phyloP scores from a whole-genome alignment of 2,888 invertebrate species.

The Protophormia terraenovae region DNA sequence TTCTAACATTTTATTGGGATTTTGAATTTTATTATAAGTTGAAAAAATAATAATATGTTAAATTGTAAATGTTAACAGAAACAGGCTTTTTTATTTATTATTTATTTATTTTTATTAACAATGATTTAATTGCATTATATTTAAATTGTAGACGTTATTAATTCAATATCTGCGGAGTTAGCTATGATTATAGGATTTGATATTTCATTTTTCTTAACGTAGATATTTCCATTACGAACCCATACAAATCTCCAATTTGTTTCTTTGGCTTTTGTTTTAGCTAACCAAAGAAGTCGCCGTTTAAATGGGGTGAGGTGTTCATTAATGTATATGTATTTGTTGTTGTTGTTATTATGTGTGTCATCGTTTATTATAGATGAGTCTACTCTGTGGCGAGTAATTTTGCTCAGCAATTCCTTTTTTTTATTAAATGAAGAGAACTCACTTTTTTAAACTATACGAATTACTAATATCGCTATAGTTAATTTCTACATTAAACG shows the following conservation, averaged over 20 bases:
- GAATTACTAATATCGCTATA: neutral
- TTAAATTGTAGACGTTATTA: neutral
- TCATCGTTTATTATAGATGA: neutral
- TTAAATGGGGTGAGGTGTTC: neutral
- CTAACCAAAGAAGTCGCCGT: too few relatives aligned
- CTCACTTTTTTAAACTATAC: neutral
- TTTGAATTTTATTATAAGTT: too few relatives aligned
- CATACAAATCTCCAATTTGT: neutral
- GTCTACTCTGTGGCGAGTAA: neutral
- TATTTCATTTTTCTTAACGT: neutral
- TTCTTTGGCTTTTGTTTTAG: neutral
- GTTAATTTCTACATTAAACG: neutral
- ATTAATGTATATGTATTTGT: neutral
- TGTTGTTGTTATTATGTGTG: too few relatives aligned
- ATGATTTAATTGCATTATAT: too few relatives aligned
- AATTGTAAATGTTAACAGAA: too few relatives aligned
- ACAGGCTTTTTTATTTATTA: too few relatives aligned
- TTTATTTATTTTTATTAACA: too few relatives aligned
- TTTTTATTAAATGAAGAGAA: neutral
- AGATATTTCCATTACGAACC: slow-evolving; percentile 2
- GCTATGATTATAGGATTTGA: neutral
- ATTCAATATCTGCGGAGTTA: neutral
- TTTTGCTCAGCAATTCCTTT: neutral
- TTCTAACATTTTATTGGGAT: too few relatives aligned
- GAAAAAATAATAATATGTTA: neutral